Base-by-base conservation (phyloP, 2,888 invertebrate species). In the Meteorus cinctellus region DNA sequence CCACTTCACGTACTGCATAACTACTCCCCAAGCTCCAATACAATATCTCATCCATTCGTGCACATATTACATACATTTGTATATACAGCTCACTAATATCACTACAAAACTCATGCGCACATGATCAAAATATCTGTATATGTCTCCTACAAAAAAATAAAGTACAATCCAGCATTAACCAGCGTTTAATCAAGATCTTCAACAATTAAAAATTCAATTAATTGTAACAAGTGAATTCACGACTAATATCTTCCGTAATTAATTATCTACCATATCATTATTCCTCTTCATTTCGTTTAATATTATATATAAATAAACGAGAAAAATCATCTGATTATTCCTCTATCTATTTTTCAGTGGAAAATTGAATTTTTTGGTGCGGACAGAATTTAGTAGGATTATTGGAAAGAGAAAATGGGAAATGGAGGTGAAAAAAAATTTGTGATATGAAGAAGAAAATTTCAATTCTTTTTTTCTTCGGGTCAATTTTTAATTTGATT, bases 1-100 rank as follows among this genome's bases (percentile, higher is more conserved):
- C 77, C 78, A 78, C 78, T 82, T 75, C 78, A 76, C 77, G 76
- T 79, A 73, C 65, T 74, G 65, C 70, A 77, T 76, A 75, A 74
- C 73, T 69, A 69, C 55, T 62, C 36, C 65, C 31, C 24, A 31
- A 62, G 19, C 51, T 48, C 31, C n/a, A 69, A 70, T 68, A 68
- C 31, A 45, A 45, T 48, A 55, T 55, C 4, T 55, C 55, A 55
- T 55, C 10, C 24, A 55, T 55, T 55, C 10, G 55, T 55, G 2
- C 24, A 55, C 19, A 19, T 19, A 55, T 55, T 55, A 55, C 19
- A 41, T 12, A 41, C 41, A 41, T 55, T n/a, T 55, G 19, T 19
- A 55, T 24, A 19, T 8, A 24, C 24, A 19, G 19, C n/a, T 19
- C 19, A 55, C 8, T 4, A 55, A 55, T 55, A 55, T 55, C n/a